Evolutionary conservation across 1,140 invertebrate genomes (phyloP), one percentile per base, ranked within the genome.

Genomic region (Drosophila repletoides): DNA sequence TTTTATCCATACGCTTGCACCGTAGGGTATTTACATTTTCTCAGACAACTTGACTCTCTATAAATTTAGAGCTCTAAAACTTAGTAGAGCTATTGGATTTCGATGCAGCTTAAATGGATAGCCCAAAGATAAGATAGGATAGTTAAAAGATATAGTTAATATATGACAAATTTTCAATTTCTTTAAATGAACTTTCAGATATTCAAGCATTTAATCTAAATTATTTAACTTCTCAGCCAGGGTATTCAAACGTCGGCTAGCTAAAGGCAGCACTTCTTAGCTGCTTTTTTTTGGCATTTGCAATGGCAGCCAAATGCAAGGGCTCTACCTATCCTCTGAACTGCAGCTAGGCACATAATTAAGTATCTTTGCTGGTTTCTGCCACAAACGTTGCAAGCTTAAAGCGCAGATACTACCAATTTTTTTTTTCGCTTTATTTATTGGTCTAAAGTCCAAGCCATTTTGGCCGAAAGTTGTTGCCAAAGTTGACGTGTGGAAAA

Each of bases 401-500:
- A 31, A 29, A 48, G 28, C 15, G 9, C 19, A 36, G 29, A 10
- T 51, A 51, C 40, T 52, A 40, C 12, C 24, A 43, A 22, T 14
- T 52, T 33, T 34, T 34, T 51, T 6, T 29, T 53, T 10, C 6
- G 5, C 17, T 51, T n/a, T 52, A 9, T 9, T 17, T 24, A 4
- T 21, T 33, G 28, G 15, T 38, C 14, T 33, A 5, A n/a, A 33
- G 14, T 33, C n/a, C 15, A 31, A 33, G 17, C 33, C 33, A 17
- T 14, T 56, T n/a, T 46, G 53, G 22, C 29, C 53, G 45, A 56
- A 51, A 49, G 17, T 31, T 31, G 33, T 21, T 46, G 31, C 51
- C 48, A 33, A 66, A 66, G 34, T 66, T 60, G 63, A 66, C 45
- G 63, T 66, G 61, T 65, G 40, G 28, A 56, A 34, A 52, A 66